Conservation (phyloP, 2,888 invertebrate genomes). For the Dicycla oo region DNA sequence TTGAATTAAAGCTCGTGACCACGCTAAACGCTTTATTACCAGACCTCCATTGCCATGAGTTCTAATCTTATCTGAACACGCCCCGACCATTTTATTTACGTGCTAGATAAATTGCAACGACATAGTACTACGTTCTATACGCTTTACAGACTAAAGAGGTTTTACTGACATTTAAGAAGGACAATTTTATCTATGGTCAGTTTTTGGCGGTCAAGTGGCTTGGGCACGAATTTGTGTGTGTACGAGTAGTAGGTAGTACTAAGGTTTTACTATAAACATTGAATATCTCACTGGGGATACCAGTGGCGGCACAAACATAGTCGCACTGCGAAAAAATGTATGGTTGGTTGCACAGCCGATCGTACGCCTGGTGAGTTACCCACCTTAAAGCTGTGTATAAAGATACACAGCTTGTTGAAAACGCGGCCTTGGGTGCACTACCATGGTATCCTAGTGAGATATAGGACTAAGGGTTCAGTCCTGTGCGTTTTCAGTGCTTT, state of each 20-base stretch:
- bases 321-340: no score
- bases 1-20: constrained; percentile 50
- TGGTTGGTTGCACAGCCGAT: no score
- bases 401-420: no score
- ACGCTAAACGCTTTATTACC: constrained; percentile 44
- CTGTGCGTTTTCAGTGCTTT: constrained; percentile 2
- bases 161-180: constrained; percentile 21
- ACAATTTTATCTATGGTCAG: constrained; percentile 7
- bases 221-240: constrained; percentile 13
- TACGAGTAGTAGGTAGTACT: constrained; percentile 48
- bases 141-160: constrained; percentile 14
- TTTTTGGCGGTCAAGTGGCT: constrained; percentile 6
- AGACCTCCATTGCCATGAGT: constrained; percentile 29
- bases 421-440: no score
- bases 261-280: constrained; percentile 15
- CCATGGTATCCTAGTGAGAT: neutral
- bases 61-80: constrained; percentile 64
- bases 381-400: neutral
- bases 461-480: neutral
- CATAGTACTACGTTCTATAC: constrained; percentile 46
- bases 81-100: constrained; percentile 64
- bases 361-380: neutral
- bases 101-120: constrained; percentile 62
- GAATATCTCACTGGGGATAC: neutral
- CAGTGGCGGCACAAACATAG: no score